phyloP scores from a whole-genome alignment of 2,888 invertebrate species.

The Pantelozetes paolii region DNA sequence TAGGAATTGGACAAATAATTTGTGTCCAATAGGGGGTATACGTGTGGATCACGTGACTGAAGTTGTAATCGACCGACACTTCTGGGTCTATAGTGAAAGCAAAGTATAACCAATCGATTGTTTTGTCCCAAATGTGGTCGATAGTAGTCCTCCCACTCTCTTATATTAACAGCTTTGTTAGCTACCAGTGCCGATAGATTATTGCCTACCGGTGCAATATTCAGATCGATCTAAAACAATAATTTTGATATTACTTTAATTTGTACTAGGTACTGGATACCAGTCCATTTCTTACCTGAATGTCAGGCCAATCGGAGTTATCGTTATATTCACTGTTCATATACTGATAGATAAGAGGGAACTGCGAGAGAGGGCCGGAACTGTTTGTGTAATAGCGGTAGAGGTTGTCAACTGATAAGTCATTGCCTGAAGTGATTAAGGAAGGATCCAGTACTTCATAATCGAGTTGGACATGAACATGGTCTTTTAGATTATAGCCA shows the following conservation, averaged over 20 bases:
- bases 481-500: conserved; percentile 38
- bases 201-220: conserved; percentile 28
- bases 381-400: conserved; percentile 21
- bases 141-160: conserved; percentile 33
- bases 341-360: conserved; percentile 16
- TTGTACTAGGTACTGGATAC: too few species aligned
- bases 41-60: conserved; percentile 29
- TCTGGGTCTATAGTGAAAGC: conserved; percentile 34
- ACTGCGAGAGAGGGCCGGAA: conserved; percentile 34
- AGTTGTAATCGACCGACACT: conserved; percentile 35
- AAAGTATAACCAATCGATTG: conserved; percentile 36
- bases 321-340: conserved; percentile 22
- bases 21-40: conserved; percentile 29
- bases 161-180: not conserved
- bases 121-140: conserved; percentile 33
- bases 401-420: conserved; percentile 32
- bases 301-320: conserved; percentile 36
- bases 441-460: conserved; percentile 15
- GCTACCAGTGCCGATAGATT: conserved; percentile 32
- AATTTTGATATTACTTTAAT: too few species aligned
- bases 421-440: conserved; percentile 24
- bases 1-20: conserved; percentile 13
- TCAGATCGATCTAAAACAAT: conserved; percentile 36
- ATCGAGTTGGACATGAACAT: conserved; percentile 29
- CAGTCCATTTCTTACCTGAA: too few species aligned